phyloP scores from a whole-genome alignment of 1,140 invertebrate genomes.

The Meteorus sp. region DNA sequence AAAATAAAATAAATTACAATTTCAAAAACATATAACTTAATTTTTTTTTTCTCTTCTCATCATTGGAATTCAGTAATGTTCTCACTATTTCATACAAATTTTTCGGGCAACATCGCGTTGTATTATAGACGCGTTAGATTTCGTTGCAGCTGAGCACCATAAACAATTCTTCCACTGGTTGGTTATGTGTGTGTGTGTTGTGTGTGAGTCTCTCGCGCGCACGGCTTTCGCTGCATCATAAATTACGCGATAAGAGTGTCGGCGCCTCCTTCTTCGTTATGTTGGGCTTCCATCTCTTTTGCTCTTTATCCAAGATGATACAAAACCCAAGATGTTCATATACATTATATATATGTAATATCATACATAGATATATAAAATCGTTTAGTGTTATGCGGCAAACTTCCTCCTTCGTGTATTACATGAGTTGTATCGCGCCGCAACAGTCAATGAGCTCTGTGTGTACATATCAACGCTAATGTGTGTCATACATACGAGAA shows the following conservation, averaged over 20 bases:
- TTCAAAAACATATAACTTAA: neutral
- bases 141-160: conserved; percentile 29
- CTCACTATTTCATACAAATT: neutral
- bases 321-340: neutral
- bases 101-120: neutral
- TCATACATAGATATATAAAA: conserved; percentile 4
- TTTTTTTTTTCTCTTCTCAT: too few relatives aligned
- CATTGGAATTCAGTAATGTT: neutral
- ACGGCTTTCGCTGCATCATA: conserved; percentile 28
- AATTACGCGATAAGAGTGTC: conserved; percentile 40
- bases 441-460: conserved; percentile 22
- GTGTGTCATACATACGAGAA: conserved; percentile 12
- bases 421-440: conserved; percentile 8
- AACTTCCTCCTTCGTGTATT: conserved; percentile 7
- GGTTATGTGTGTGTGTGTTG: neutral
- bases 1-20: neutral
- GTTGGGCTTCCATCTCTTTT: neutral
- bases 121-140: neutral
- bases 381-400: neutral
- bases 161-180: conserved; percentile 23
- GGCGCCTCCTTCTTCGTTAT: conserved; percentile 20
- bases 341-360: neutral
- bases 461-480: conserved; percentile 6
- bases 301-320: conserved; percentile 2
- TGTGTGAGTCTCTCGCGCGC: too few relatives aligned